Conservation (phyloP, 2,888 invertebrate genomes). For the Xanthia icteritia region DNA sequence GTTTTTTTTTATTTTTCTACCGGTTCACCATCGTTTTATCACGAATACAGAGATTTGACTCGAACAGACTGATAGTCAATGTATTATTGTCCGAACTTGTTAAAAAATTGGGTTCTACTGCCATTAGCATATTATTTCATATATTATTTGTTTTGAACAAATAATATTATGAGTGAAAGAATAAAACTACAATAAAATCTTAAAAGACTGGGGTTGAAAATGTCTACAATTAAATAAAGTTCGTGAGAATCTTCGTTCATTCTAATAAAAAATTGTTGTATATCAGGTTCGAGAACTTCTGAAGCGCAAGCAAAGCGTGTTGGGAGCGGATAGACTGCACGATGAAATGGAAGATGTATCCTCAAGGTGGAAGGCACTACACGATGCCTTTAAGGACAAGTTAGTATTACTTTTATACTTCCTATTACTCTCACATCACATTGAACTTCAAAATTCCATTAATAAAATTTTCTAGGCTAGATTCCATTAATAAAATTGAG, state of each 20-base stretch:
- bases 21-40: too few relatives aligned
- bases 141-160: too few relatives aligned
- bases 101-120: neutral
- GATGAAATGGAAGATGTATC: slow-evolving; percentile 95
- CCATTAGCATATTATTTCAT: neutral
- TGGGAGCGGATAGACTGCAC: slow-evolving; percentile 95
- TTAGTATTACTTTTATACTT: slow-evolving; percentile 68
- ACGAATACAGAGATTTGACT: too few relatives aligned
- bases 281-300: slow-evolving; percentile 94
- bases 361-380: slow-evolving; percentile 95
- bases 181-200: neutral
- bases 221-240: neutral
- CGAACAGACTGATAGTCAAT: too few relatives aligned
- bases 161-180: neutral
- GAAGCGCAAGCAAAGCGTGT: slow-evolving; percentile 95
- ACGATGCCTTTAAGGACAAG: slow-evolving; percentile 94
- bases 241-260: neutral
- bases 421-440: neutral
- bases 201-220: neutral
- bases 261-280: neutral
- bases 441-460: neutral
- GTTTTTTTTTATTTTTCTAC: too few relatives aligned
- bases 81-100: neutral
- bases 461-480: too few relatives aligned
- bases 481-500: neutral